These are phyloP conservation scores for Dreissena polymorpha DNA, from an alignment of 1,140 invertebrate genomes.

Conservation along the genomic window DNA sequence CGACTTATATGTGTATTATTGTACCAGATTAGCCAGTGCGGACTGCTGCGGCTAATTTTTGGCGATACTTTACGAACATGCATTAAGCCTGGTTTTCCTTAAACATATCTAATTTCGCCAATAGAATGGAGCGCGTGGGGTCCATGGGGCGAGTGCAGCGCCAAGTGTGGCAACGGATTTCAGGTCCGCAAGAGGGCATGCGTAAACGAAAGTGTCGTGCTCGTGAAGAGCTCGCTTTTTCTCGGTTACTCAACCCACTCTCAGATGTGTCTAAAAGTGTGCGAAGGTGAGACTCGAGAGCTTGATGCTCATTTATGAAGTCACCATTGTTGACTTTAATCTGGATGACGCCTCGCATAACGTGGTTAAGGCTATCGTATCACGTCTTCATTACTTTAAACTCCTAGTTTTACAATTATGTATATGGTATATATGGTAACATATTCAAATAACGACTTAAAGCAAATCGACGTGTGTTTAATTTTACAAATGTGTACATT, in stretches of 20 bases:
- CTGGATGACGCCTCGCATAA: neutral
- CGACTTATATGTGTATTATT: too few species aligned
- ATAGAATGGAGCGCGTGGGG: conserved; percentile 40
- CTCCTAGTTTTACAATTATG: too few species aligned
- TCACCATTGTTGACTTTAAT: too few species aligned
- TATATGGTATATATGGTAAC: too few species aligned
- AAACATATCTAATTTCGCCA: too few species aligned
- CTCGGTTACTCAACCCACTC: conserved; percentile 15
- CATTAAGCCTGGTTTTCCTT: too few species aligned
- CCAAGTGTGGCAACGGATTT: conserved; percentile 48
- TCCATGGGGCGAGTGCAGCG: conserved; percentile 31
- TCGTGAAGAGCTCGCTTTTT: conserved; percentile 20
- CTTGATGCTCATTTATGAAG: too few species aligned
- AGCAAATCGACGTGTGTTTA: neutral
- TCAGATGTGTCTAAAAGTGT: conserved; percentile 35
- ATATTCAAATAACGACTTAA: too few species aligned
- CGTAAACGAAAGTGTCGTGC: conserved; percentile 10
- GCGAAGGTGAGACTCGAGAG: conserved; percentile 19
- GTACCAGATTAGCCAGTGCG: too few species aligned
- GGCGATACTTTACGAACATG: too few species aligned
- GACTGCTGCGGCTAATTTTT: too few species aligned
- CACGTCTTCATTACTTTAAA: too few species aligned
- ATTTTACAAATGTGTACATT: neutral
- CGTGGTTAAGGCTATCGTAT: neutral
- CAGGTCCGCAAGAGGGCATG: conserved; percentile 42